Evolutionary conservation across 2,888 invertebrate species (phyloP).

Genomic region (Drosophila siamana): DNA sequence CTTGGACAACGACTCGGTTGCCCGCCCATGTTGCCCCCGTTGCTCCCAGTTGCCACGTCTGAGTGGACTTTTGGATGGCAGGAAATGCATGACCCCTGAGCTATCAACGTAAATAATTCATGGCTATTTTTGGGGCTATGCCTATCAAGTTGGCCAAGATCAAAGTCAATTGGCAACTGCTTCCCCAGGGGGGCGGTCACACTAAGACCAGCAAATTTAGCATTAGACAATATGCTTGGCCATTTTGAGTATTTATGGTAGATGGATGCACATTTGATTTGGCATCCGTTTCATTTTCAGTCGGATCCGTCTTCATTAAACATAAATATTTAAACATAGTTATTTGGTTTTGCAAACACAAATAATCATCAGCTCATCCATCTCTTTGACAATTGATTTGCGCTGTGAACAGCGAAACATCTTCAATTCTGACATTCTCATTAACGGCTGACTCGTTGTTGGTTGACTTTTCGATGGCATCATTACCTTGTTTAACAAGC

Average conservation of each 20-base stretch:
- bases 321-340: neutral
- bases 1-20: neutral
- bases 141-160: slow-evolving; percentile 35
- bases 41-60: slow-evolving; percentile 1
- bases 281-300: neutral
- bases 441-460: neutral
- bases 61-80: neutral
- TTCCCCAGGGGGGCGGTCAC: neutral
- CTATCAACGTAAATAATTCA: slow-evolving; percentile 21
- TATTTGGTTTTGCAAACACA: neutral
- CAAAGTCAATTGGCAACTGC: slow-evolving; percentile 33
- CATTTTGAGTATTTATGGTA: slow-evolving; percentile 14
- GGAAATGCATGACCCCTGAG: slow-evolving; percentile 23
- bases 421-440: neutral
- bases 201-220: slow-evolving; percentile 7
- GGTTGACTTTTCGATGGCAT: neutral
- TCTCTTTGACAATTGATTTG: neutral
- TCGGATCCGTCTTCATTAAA: neutral
- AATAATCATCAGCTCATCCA: neutral
- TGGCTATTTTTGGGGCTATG: slow-evolving; percentile 32
- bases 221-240: slow-evolving; percentile 7
- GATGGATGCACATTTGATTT: slow-evolving; percentile 10
- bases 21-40: neutral
- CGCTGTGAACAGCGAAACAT: neutral
- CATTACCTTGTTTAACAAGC: slow-evolving; percentile 14